Evolutionary conservation across 2,797 vertebrate genomes (phyloP), one percentile per base, ranked within the genome.

Genomic region (Odontamblyopus lacepedii): DNA sequence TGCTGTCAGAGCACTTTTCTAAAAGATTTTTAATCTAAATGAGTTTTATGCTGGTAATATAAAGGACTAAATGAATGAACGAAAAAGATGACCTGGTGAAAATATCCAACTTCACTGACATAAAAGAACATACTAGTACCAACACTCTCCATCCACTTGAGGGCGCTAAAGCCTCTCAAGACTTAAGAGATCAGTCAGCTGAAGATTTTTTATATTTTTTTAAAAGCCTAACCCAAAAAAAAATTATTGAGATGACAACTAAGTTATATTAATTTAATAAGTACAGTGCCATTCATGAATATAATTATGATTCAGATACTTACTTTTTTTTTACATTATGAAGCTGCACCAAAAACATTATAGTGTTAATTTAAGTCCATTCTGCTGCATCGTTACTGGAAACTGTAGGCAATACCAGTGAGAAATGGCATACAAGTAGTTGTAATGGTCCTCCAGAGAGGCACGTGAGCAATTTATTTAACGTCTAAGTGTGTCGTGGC

Each of bases 341-440:
- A 11, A 44, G 41, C 4, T 44, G 9, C 41, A 44, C 41, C 2
- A 13, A 41, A 44, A 44, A 44, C 13, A 48, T 48, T 13, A 12
- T 63, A 18, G 26, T 55, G 51, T 16, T 62, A 30, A 69, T 72
- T 78, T 75, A 15, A 71, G 67, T 73, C 32, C 57, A 60, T 29
- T 23, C 27, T 57, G 71, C 44, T 48, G 13, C 44, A 48, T 48
- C 12, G 13, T 48, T 48, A 48, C 57, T 63, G 51, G 63, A 74
- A 69, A 72, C 56, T 7, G 19, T 0, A 5, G 27, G 66, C 35
- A n/a, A 35, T 41, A 44, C 63, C 50, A 27, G 35, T 8, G 57
- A 72, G 59, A 74, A 51, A 67, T 5, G 13, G 15, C 19, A 13
- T n/a, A 13, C 44, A 62, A 70, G 48, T 8, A 11, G 16, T 30